Conservation (phyloP, 2,888 invertebrate genomes). For the Himalopsyche tibetana region DNA sequence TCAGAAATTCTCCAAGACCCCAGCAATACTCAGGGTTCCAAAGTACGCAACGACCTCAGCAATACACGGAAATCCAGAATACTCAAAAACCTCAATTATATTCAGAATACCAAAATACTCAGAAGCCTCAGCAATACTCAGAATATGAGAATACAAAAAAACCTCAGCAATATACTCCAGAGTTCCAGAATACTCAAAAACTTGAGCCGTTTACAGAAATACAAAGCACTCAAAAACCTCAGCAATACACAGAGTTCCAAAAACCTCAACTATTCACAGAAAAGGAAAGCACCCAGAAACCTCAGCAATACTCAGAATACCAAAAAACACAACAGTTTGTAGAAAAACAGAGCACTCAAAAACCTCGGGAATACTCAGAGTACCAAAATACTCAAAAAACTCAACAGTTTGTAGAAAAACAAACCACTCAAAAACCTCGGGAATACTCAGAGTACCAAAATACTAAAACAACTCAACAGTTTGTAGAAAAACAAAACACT, state of each 20-base stretch:
- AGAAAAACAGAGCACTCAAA: background rate
- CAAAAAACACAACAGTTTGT: background rate
- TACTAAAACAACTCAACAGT: background rate
- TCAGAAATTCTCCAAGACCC: slow-evolving; percentile 49
- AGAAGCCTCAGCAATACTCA: slow-evolving; percentile 48
- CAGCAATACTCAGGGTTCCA: slow-evolving; percentile 41
- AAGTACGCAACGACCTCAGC: slow-evolving; percentile 27
- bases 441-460: slow-evolving; percentile 35
- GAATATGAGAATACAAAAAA: slow-evolving; percentile 48
- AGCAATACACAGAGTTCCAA: too few species aligned
- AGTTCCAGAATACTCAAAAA: background rate
- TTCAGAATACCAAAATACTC: slow-evolving; percentile 9
- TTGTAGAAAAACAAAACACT: too few species aligned
- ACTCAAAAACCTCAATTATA: slow-evolving; percentile 1
- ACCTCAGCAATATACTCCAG: slow-evolving; percentile 24
- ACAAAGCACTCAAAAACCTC: too few species aligned
- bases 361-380: background rate
- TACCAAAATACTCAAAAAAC: background rate
- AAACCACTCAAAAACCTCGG: slow-evolving; percentile 47
- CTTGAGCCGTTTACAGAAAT: background rate
- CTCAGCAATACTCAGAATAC: slow-evolving; percentile 38
- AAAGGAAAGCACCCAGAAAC: background rate
- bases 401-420: slow-evolving; percentile 45
- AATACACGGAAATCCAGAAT: slow-evolving; percentile 10
- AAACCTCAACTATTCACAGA: too few species aligned